These are phyloP conservation scores for Oenanthe oenanthe DNA, from an alignment of 2,113 vertebrate genomes.

Conservation along the genomic window DNA sequence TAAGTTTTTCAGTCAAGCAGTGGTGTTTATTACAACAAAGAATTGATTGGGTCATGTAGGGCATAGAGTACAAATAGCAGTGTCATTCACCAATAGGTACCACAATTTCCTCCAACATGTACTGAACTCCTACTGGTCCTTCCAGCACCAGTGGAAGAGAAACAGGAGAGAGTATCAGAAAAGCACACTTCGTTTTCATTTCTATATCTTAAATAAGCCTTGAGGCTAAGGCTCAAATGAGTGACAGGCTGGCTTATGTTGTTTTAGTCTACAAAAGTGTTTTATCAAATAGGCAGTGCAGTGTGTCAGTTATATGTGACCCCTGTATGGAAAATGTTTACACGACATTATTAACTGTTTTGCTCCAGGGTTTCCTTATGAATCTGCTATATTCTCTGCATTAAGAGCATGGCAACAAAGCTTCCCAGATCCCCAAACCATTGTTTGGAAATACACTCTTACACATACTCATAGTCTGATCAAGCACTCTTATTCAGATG, in stretches of 20 bases:
- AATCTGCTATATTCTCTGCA: slow-evolving; percentile 18
- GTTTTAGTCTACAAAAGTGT: slow-evolving; percentile 78
- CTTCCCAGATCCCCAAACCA: background rate
- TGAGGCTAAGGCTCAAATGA: slow-evolving; percentile 79
- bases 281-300: slow-evolving; percentile 79
- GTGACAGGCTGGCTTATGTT: slow-evolving; percentile 81
- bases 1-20: slow-evolving; percentile 65
- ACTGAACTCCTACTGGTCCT: slow-evolving; percentile 60
- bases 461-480: background rate
- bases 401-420: background rate
- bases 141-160: slow-evolving; percentile 57
- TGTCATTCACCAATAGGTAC: slow-evolving; percentile 72
- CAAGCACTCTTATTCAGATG: background rate
- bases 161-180: slow-evolving; percentile 46
- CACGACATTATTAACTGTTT: slow-evolving; percentile 82
- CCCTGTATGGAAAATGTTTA: slow-evolving; percentile 84
- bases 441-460: background rate
- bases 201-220: slow-evolving; percentile 77
- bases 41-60: slow-evolving; percentile 75
- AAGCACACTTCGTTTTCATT: slow-evolving; percentile 67
- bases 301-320: slow-evolving; percentile 81
- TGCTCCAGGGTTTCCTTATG: slow-evolving; percentile 77
- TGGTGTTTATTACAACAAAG: slow-evolving; percentile 61
- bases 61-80: slow-evolving; percentile 71
- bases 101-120: slow-evolving; percentile 69